phyloP scores from a whole-genome alignment of 2,888 invertebrate genomes.

The Lampropteryx suffumata region DNA sequence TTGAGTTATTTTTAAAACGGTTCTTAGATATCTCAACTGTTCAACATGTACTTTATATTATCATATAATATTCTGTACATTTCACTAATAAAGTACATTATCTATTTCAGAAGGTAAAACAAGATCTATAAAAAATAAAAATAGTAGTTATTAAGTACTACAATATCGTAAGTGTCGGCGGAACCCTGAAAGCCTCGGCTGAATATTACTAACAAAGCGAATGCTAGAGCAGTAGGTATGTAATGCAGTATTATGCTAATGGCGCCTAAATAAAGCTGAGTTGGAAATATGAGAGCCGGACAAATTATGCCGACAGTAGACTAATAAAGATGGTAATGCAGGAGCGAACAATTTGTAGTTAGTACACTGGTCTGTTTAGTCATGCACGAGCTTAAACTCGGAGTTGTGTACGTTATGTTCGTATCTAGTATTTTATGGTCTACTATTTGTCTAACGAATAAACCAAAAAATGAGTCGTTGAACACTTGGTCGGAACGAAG shows the following conservation, averaged over 20 bases:
- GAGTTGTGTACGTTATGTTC: neutral
- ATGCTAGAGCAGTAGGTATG: conserved; percentile 38
- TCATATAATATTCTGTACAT: too few relatives aligned
- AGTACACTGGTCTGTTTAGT: conserved; percentile 1
- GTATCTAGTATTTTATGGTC: neutral
- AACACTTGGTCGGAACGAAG: too few relatives aligned
- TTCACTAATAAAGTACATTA: too few relatives aligned
- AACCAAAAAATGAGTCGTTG: too few relatives aligned
- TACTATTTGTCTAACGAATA: too few relatives aligned
- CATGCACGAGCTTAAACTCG: neutral
- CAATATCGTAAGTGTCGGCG: too few relatives aligned
- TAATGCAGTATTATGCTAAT: conserved; percentile 71
- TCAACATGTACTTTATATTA: too few relatives aligned
- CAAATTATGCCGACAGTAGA: conserved; percentile 61
- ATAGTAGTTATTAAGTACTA: too few relatives aligned
- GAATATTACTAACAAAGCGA: conserved; percentile 31
- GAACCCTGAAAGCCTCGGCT: neutral
- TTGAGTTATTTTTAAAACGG: too few relatives aligned
- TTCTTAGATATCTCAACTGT: too few relatives aligned
- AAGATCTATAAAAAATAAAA: too few relatives aligned
- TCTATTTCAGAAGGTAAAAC: too few relatives aligned
- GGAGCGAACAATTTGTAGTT: conserved; percentile 57
- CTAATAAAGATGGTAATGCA: conserved; percentile 72
- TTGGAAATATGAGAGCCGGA: conserved; percentile 68
- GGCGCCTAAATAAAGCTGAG: conserved; percentile 65